These are phyloP conservation scores for Polia nebulosa DNA, from an alignment of 2,888 invertebrate genomes.

Conservation along the genomic window DNA sequence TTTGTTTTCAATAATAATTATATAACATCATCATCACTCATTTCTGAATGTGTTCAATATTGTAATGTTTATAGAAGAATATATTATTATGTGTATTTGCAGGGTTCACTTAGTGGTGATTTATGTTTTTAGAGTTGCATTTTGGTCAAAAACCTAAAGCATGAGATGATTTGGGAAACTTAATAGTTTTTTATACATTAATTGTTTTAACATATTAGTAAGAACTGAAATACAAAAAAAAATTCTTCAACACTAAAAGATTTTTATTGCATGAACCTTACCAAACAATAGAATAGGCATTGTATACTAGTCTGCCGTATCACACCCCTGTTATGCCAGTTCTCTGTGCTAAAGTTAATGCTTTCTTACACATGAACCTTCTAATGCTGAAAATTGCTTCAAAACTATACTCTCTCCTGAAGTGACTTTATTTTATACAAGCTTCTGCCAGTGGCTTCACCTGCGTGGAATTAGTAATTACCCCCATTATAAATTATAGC, in stretches of 20 bases:
- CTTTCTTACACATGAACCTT: not conserved
- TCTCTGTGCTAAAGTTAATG: not conserved
- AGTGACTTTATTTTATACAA: too few relatives aligned
- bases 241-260: slow-evolving; percentile 77
- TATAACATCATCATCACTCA: slow-evolving; percentile 49
- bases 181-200: slow-evolving; percentile 84
- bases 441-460: too few relatives aligned
- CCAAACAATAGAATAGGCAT: not conserved
- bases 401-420: too few relatives aligned
- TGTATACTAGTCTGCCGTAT: not conserved
- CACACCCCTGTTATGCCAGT: not conserved
- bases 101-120: slow-evolving; percentile 75
- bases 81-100: slow-evolving; percentile 67
- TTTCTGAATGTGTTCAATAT: slow-evolving; percentile 62
- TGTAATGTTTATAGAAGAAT: slow-evolving; percentile 65
- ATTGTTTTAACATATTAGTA: slow-evolving; percentile 85
- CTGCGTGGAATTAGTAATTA: too few relatives aligned
- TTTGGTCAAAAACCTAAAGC: slow-evolving; percentile 76
- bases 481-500: too few relatives aligned
- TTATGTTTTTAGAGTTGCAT: slow-evolving; percentile 81
- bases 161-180: slow-evolving; percentile 81
- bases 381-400: not conserved
- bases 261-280: slow-evolving; percentile 57
- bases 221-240: slow-evolving; percentile 84
- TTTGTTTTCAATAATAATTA: slow-evolving; percentile 59